Evolutionary conservation across 2,888 invertebrate species (phyloP).

Genomic region (Cistogaster globosa): DNA sequence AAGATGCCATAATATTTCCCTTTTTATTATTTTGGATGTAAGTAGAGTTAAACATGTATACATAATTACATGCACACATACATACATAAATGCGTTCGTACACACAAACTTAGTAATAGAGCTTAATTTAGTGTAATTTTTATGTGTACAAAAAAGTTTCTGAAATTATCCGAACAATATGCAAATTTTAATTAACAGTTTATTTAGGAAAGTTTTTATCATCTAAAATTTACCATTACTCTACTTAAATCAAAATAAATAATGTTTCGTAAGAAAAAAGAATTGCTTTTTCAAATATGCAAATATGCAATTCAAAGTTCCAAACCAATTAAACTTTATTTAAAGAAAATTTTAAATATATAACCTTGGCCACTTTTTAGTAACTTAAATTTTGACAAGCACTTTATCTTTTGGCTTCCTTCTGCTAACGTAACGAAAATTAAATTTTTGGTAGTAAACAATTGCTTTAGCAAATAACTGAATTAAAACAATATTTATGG

Average conservation of each 20-base stretch:
- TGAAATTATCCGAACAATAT: too few species aligned
- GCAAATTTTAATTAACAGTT: too few species aligned
- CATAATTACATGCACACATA: background rate
- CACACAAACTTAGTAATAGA: too few species aligned
- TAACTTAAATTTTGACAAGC: constrained; percentile 56
- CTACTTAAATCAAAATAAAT: too few species aligned
- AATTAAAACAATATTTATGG: constrained; percentile 1
- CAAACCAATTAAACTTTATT: background rate
- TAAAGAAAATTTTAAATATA: constrained; percentile 22
- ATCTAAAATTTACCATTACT: too few species aligned
- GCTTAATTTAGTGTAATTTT: too few species aligned
- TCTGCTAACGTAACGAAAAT: constrained; percentile 49
- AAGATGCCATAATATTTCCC: constrained; percentile 44
- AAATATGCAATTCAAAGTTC: background rate
- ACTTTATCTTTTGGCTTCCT: constrained; percentile 19
- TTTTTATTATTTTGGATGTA: background rate
- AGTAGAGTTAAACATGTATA: background rate
- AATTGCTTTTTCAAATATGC: too few species aligned
- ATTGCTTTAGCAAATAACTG: constrained; percentile 13
- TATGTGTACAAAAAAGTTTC: too few species aligned
- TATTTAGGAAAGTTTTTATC: too few species aligned
- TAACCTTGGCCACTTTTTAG: constrained; percentile 57
- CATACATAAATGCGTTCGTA: too few species aligned
- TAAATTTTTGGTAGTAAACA: constrained; percentile 34
- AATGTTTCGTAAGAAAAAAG: too few species aligned